phyloP scores from a whole-genome alignment of 2,888 invertebrate species.

The Ophraella communa region DNA sequence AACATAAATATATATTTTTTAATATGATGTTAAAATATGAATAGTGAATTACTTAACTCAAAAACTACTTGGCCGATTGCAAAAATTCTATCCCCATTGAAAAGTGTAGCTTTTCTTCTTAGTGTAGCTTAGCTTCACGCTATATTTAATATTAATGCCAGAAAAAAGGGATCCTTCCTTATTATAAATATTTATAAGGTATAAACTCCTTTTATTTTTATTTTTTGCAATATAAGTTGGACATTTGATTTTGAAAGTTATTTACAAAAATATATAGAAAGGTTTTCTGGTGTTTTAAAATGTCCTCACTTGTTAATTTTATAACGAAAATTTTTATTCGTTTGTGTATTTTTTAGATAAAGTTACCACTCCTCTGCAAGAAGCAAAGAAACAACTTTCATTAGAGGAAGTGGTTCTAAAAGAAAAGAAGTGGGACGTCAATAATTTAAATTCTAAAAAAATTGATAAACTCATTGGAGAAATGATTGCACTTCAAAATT shows the following conservation, averaged over 20 bases:
- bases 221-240: no score
- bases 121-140: background rate
- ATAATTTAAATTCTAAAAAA: conserved; percentile 10
- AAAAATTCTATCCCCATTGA: no score
- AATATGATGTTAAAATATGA: no score
- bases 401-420: conserved; percentile 13
- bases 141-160: background rate
- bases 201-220: background rate
- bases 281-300: no score
- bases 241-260: no score
- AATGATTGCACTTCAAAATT: conserved; percentile 13
- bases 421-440: conserved; percentile 10
- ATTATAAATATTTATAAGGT: background rate
- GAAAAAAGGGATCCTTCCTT: background rate
- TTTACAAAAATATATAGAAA: no score
- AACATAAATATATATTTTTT: no score
- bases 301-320: background rate
- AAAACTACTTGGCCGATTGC: no score
- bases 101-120: no score
- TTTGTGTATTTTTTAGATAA: conserved; percentile 10
- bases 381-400: conserved; percentile 8
- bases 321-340: background rate
- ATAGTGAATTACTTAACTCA: no score
- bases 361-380: conserved; percentile 5
- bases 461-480: conserved; percentile 3